phyloP scores from a whole-genome alignment of 1,140 invertebrate species.

The Bombyx mandarina region DNA sequence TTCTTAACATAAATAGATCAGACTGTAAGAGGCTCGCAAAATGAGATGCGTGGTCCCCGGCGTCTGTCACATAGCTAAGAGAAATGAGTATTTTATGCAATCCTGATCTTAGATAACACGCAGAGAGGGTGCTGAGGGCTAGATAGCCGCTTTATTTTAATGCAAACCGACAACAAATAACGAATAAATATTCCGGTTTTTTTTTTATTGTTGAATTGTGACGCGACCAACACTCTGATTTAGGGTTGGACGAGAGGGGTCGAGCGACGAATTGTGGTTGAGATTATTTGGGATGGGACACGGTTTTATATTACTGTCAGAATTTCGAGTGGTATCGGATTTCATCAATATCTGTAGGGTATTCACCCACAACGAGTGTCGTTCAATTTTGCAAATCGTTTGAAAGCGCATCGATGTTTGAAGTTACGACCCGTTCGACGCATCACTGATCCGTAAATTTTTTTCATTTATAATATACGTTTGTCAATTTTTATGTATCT shows the following conservation, averaged over 20 bases:
- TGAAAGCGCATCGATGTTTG: slow-evolving; percentile 5
- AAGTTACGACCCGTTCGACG: background rate
- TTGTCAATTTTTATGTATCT: no score
- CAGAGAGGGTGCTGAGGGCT: slow-evolving; percentile 40
- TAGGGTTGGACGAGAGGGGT: slow-evolving; percentile 53
- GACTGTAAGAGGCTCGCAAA: slow-evolving; percentile 21
- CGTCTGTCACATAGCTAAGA: slow-evolving; percentile 49
- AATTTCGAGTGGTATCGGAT: slow-evolving; percentile 43
- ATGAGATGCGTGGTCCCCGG: slow-evolving; percentile 46
- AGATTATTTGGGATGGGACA: slow-evolving; percentile 50
- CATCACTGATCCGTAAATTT: background rate
- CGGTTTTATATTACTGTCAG: slow-evolving; percentile 56
- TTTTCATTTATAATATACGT: background rate
- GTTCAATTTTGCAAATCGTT: slow-evolving; percentile 18
- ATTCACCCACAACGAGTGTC: slow-evolving; percentile 18
- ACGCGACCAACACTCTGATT: slow-evolving; percentile 61
- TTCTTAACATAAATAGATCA: slow-evolving; percentile 12
- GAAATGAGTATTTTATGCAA: slow-evolving; percentile 64
- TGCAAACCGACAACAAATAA: slow-evolving; percentile 67
- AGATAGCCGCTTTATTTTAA: slow-evolving; percentile 62
- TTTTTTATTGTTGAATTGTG: slow-evolving; percentile 57
- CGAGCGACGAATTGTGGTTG: slow-evolving; percentile 58
- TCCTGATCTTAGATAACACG: slow-evolving; percentile 59
- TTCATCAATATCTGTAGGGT: slow-evolving; percentile 45
- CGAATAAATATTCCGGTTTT: slow-evolving; percentile 63